Conservation (phyloP, 2,113 vertebrate genomes). For the Sceloporus undulatus region DNA sequence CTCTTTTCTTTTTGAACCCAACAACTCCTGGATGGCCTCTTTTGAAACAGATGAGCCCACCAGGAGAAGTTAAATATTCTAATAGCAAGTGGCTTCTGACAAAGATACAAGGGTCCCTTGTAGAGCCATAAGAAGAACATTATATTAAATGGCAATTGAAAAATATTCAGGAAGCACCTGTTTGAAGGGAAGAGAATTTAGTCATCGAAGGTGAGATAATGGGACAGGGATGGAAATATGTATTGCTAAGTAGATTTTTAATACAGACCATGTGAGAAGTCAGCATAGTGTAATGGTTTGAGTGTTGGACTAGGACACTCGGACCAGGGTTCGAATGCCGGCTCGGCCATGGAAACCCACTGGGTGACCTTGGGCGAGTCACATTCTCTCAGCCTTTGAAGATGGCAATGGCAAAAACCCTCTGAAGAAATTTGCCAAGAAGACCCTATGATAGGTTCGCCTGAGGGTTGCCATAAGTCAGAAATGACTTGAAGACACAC, state of each 20-base stretch:
- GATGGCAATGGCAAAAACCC: no score
- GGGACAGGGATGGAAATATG: neutral
- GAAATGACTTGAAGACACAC: no score
- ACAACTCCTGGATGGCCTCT: neutral
- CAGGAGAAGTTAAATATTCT: slow-evolving; percentile 17
- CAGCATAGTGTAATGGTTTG: no score
- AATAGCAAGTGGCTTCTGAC: slow-evolving; percentile 36
- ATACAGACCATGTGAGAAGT: no score
- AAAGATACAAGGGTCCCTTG: slow-evolving; percentile 34
- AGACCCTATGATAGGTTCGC: no score
- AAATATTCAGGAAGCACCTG: slow-evolving; percentile 1
- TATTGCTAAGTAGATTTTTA: neutral
- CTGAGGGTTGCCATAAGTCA: no score
- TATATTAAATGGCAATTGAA: slow-evolving; percentile 1
- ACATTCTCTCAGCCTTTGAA: no score
- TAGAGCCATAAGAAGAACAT: neutral
- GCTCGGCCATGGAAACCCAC: no score
- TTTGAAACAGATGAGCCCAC: neutral
- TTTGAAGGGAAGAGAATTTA: neutral
- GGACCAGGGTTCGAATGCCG: no score
- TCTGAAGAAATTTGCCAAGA: no score
- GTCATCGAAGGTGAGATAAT: neutral
- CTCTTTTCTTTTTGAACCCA: neutral
- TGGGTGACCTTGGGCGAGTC: no score
- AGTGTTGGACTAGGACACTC: no score